A percentile compares a stretch with the other conserved stretches of the same genome.
Conservation (phyloP, 2,797 vertebrate species). For the Fundulus diaphanus region DNA sequence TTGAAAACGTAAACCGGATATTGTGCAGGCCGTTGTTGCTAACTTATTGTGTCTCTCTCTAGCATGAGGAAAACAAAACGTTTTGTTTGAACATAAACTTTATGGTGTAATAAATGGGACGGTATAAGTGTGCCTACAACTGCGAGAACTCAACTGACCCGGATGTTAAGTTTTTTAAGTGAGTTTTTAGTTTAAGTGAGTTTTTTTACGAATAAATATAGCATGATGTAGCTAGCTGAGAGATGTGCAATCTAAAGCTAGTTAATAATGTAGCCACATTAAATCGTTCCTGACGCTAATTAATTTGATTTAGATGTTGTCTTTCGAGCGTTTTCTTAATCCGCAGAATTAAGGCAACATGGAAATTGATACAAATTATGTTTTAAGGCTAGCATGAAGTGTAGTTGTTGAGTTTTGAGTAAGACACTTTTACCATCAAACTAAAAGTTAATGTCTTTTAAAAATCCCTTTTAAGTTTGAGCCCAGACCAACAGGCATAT, state of each 20-base stretch:
- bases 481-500: background rate
- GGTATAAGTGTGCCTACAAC: conserved; percentile 71
- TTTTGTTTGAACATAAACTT: background rate
- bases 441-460: background rate
- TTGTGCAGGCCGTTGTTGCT: background rate
- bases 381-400: background rate
- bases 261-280: background rate
- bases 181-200: conserved; percentile 29
- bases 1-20: conserved; percentile 31
- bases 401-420: background rate
- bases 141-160: conserved; percentile 58
- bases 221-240: background rate
- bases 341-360: background rate
- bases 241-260: background rate
- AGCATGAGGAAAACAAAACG: background rate
- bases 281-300: background rate
- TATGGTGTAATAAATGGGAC: conserved; percentile 58
- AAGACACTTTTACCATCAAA: background rate
- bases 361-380: background rate
- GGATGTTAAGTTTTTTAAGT: conserved; percentile 77
- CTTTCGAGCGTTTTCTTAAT: background rate
- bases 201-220: background rate
- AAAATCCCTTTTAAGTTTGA: background rate
- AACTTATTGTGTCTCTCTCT: background rate
- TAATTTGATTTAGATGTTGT: background rate